Evolutionary conservation across 2,888 invertebrate genomes (phyloP), one percentile per base, ranked within the genome.

Genomic region (Stomorhina lunata): DNA sequence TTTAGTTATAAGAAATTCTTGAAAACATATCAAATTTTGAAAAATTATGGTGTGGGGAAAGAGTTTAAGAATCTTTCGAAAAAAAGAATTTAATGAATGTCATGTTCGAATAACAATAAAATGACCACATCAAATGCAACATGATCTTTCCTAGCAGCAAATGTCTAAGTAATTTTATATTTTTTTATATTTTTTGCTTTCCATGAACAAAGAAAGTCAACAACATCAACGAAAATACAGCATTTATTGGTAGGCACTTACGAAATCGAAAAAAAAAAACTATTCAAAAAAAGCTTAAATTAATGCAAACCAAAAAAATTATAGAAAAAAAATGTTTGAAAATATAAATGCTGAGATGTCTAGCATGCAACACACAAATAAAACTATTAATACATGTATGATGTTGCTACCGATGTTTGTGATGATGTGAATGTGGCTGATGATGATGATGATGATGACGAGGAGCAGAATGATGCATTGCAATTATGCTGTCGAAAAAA

Each of bases 401-500:
- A 75, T 61, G 48, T 57, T 69, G 53, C 29, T 65, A 43, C 48
- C 50, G 43, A 45, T 71, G 65, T 15, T 37, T 27, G 17, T 40
- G 69, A 40, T 53, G 45, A 29, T 43, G 53, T 22, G 9, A 15
- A 17, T 32, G 34, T 27, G 32, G 22, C 22, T 53, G 63, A 6
- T 1, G 7, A 25, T 6, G 15, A 37, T 40, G 32, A n/a, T 50
- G 12, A 48, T 43, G 69, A 50, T 27, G 75, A 76, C 53, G 80
- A 50, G 40, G 76, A 55, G 65, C 65, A 59, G 45, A 61, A 81
- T 81, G 77, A 82, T 82, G 81, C 75, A 75, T 82, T 75, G 82
- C 82, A 82, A 82, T 82, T 82, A 82, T 82, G 82, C 66, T 82
- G 82, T 82, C 82, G 79, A 82, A 82, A 82, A 69, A 82, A 82